phyloP scores from a whole-genome alignment of 2,797 vertebrate species.

The Salmo trutta region DNA sequence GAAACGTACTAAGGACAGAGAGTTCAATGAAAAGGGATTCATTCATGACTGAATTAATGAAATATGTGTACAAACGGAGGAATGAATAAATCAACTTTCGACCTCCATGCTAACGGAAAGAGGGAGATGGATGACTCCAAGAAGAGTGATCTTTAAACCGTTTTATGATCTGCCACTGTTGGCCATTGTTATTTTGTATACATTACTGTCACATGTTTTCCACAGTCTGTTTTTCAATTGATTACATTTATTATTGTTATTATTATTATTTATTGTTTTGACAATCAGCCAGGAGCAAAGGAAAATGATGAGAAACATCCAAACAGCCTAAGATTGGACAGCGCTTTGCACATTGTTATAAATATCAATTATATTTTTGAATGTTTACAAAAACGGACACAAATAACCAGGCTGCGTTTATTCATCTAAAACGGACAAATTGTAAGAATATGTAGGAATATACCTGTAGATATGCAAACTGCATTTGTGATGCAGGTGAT shows the following conservation, averaged over 20 bases:
- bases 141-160: not conserved
- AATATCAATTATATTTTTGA: conserved; percentile 58
- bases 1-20: not conserved
- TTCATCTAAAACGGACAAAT: conserved; percentile 32
- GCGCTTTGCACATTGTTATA: conserved; percentile 66
- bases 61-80: not conserved
- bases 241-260: conserved; percentile 36
- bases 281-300: conserved; percentile 72
- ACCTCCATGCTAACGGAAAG: conserved; percentile 20
- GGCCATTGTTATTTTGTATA: conserved; percentile 42
- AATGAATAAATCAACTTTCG: conserved; percentile 3
- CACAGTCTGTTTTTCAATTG: conserved; percentile 43
- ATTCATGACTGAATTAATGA: conserved; percentile 13
- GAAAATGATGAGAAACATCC: conserved; percentile 45
- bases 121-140: conserved; percentile 12
- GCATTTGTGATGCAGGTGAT: conserved; percentile 52
- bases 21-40: not conserved
- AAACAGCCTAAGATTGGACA: conserved; percentile 46
- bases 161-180: conserved; percentile 11
- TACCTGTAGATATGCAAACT: conserved; percentile 56
- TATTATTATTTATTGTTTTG: conserved; percentile 67
- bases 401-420: conserved; percentile 4
- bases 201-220: conserved; percentile 44
- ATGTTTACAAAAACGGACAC: not conserved
- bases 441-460: conserved; percentile 58